phyloP scores from a whole-genome alignment of 2,797 vertebrate species.

The Pristis pectinata region DNA sequence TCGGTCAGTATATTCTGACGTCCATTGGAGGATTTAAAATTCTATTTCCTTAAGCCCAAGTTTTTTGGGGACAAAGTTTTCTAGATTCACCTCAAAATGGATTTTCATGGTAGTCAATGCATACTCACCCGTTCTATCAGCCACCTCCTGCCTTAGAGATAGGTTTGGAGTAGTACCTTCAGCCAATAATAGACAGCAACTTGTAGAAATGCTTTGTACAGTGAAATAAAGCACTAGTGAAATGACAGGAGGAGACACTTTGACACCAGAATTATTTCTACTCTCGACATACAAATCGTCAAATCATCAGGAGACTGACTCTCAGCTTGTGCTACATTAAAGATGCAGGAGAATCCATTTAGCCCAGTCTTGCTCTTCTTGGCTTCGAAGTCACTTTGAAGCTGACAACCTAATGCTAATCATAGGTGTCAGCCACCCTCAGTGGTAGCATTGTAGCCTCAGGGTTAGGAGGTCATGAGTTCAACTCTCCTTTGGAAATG shows the following conservation, averaged over 20 bases:
- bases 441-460: too few relatives aligned
- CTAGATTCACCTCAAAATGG: not conserved
- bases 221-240: not conserved
- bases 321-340: not conserved
- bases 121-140: too few relatives aligned
- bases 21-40: not conserved
- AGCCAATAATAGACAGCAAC: not conserved
- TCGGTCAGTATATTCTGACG: not conserved
- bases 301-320: slow-evolving; percentile 4
- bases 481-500: too few relatives aligned
- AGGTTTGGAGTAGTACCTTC: not conserved
- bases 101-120: not conserved
- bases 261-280: not conserved
- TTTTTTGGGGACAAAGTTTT: not conserved
- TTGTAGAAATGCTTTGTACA: not conserved
- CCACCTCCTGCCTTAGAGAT: too few relatives aligned
- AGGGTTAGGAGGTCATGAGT: too few relatives aligned
- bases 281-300: not conserved
- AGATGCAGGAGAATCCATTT: not conserved
- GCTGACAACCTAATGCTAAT: not conserved
- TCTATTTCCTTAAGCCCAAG: not conserved
- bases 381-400: not conserved
- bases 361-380: not conserved
- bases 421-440: too few relatives aligned
- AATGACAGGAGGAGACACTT: not conserved